phyloP scores from a whole-genome alignment of 2,888 invertebrate species.

The Steromphala cineraria region DNA sequence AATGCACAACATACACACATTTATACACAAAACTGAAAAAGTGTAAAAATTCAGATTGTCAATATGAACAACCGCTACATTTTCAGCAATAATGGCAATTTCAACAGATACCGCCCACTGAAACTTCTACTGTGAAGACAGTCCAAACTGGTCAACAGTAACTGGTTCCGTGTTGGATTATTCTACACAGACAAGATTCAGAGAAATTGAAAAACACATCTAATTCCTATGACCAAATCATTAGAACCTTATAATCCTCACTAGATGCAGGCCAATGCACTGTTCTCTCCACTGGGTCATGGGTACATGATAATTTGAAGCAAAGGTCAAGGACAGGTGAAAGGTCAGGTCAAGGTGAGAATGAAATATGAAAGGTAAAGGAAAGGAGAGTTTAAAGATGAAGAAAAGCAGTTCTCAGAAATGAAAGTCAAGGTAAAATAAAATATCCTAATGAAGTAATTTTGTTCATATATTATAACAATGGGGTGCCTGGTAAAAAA shows the following conservation, averaged over 20 bases:
- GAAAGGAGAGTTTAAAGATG: not conserved
- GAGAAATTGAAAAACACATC: not conserved
- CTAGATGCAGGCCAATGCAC: too few species aligned
- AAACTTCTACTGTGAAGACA: not conserved
- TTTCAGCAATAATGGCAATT: not conserved
- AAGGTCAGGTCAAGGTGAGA: not conserved
- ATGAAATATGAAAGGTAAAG: not conserved
- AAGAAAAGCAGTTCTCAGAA: not conserved
- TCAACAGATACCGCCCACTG: not conserved
- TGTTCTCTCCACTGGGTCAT: not conserved
- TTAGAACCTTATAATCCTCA: too few species aligned
- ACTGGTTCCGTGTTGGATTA: not conserved
- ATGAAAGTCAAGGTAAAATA: not conserved
- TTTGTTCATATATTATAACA: too few species aligned
- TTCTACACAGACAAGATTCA: not conserved
- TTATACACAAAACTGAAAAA: slow-evolving; percentile 8
- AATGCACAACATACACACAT: slow-evolving; percentile 1
- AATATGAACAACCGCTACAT: slow-evolving; percentile 4
- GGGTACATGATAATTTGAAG: not conserved
- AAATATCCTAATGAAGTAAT: too few species aligned
- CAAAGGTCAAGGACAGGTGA: too few species aligned
- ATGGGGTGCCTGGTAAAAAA: too few species aligned
- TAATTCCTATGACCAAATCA: too few species aligned
- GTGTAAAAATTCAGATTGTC: slow-evolving; percentile 7
- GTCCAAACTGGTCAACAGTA: not conserved